Base-by-base conservation (phyloP, 2,113 vertebrate species). In the Poecilia latipinna region DNA sequence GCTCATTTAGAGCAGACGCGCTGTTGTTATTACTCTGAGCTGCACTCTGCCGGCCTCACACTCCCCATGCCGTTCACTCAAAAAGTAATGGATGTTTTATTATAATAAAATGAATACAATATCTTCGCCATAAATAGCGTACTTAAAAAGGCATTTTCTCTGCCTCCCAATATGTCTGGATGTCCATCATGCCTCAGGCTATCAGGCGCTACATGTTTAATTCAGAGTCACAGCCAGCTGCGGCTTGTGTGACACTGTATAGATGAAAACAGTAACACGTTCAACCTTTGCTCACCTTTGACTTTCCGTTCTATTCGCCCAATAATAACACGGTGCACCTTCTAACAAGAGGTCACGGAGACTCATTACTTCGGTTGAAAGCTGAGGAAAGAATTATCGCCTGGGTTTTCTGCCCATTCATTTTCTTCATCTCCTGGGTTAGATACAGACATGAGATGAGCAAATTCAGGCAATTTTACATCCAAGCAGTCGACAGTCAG, bases 71-170 rank as follows among this genome's bases (percentile, higher is more conserved):
- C 81, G 64, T 90, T 90, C 92, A 86, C 82, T 88, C 85, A 82
- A 75, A 70, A 73, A 81, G 81, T 89, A 92, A 93, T 93, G 92
- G 90, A 88, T 79, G 88, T 91, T 93, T 93, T 94, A 94, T 94
- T 93, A 94, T 93, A 95, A 94, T 94, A 91, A 92, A 94, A 94
- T 93, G 91, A 94, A 94, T 84, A 89, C 89, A 88, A 90, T 89
- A 90, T 93, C 91, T 85, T 91, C 60, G 60, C 88, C 89, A 93
- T 93, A 93, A 94, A 94, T 92, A 93, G 90, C 84, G 89, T 91
- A 93, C 90, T 95, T 94, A 93, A 94, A 94, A 94, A 88, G 84
- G 85, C 83, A 94, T 95, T 94, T 93, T 89, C 88, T 78, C 74
- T 61, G 77, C 64, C 85, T 78, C 74, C 77, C 89, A 90, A 90